phyloP scores from a whole-genome alignment of 1,140 invertebrate genomes.

The Diprion similis region DNA sequence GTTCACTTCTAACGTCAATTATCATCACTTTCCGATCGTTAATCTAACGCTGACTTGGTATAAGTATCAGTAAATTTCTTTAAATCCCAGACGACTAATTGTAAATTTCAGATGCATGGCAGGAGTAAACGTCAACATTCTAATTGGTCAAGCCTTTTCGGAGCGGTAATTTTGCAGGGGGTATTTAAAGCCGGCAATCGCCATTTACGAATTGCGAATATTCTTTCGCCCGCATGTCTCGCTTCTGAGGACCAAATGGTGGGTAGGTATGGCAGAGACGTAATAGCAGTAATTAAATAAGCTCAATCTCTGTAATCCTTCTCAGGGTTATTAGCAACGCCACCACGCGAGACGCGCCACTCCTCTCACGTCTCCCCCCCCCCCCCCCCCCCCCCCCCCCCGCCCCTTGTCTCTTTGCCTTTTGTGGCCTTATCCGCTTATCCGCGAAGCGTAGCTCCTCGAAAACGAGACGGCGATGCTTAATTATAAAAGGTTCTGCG shows the following conservation, averaged over 20 bases:
- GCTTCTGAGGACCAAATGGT: background rate
- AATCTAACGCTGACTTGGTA: background rate
- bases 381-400: background rate
- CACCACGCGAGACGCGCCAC: background rate
- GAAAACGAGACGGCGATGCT: background rate
- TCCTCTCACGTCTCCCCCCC: background rate
- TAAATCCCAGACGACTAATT: too few relatives aligned
- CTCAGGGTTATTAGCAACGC: background rate
- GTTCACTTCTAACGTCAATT: too few relatives aligned
- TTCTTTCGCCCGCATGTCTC: background rate
- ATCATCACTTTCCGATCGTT: background rate
- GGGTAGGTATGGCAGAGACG: background rate
- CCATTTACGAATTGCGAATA: background rate
- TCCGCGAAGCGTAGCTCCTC: background rate
- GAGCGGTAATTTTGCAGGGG: too few relatives aligned
- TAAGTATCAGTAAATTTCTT: background rate
- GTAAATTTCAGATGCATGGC: too few relatives aligned
- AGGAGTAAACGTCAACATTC: too few relatives aligned
- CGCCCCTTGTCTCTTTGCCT: too few relatives aligned
- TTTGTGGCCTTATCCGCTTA: background rate
- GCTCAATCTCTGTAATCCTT: background rate
- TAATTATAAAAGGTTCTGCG: background rate
- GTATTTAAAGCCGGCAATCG: too few relatives aligned
- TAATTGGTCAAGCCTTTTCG: too few relatives aligned
- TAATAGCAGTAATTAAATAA: constrained; percentile 4